phyloP scores from a whole-genome alignment of 2,888 invertebrate species.

The Celastrina argiolus region DNA sequence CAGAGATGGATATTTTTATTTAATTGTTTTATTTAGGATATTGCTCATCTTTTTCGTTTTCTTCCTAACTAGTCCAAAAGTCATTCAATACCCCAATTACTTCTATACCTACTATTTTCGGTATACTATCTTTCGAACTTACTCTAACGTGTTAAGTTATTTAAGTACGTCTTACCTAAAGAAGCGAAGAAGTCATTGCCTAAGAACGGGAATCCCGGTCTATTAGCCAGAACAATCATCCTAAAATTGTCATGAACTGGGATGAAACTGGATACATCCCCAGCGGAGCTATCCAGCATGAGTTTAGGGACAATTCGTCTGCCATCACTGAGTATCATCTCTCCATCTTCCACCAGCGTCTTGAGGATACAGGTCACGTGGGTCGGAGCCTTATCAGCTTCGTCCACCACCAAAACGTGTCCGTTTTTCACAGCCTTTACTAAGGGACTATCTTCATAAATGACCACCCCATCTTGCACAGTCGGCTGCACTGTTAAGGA shows the following conservation, averaged over 20 bases:
- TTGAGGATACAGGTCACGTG: slow-evolving; percentile 98
- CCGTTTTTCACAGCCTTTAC: slow-evolving; percentile 94
- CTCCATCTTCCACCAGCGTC: slow-evolving; percentile 95
- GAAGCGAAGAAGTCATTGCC: slow-evolving; percentile 97
- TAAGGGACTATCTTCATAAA: slow-evolving; percentile 95
- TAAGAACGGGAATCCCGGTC: slow-evolving; percentile 98
- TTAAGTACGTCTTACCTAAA: slow-evolving; percentile 76
- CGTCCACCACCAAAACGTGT: slow-evolving; percentile 95
- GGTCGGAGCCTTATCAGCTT: slow-evolving; percentile 98
- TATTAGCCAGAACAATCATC: slow-evolving; percentile 95
- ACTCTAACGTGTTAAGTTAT: no score
- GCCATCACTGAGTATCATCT: slow-evolving; percentile 97
- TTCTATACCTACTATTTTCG: no score
- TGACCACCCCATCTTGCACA: slow-evolving; percentile 90
- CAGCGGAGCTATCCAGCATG: slow-evolving; percentile 61
- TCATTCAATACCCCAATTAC: no score
- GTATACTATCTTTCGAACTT: no score
- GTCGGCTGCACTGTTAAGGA: slow-evolving; percentile 95
- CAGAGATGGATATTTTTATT: no score
- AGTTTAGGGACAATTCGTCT: slow-evolving; percentile 86
- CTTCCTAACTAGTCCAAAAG: no score
- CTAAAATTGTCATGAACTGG: slow-evolving; percentile 94
- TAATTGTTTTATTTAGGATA: no score
- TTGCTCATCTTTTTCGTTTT: no score
- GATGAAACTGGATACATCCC: slow-evolving; percentile 77